Evolutionary conservation across 2,888 invertebrate genomes (phyloP).

Genomic region (Sphaerophoria taeniata): DNA sequence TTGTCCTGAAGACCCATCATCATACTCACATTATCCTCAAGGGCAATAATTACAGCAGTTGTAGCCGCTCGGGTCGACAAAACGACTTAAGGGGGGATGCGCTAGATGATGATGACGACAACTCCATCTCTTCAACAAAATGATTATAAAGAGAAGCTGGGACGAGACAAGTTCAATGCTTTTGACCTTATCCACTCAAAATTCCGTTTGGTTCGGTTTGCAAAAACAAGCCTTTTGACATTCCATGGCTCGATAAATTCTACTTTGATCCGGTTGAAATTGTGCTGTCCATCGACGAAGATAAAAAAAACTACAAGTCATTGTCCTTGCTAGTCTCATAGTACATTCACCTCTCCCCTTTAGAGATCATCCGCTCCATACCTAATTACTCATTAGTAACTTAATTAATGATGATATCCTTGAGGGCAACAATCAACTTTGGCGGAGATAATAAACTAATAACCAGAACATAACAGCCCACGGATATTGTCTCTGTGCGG

Average conservation of each 20-base stretch:
- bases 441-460: slow-evolving; percentile 72
- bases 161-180: slow-evolving; percentile 47
- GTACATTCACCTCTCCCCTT: neutral
- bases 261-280: too few relatives aligned
- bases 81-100: slow-evolving; percentile 55
- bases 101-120: slow-evolving; percentile 32
- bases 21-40: slow-evolving; percentile 65
- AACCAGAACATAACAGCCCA: slow-evolving; percentile 47
- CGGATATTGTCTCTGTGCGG: slow-evolving; percentile 43
- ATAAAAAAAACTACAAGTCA: slow-evolving; percentile 10
- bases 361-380: slow-evolving; percentile 50
- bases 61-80: slow-evolving; percentile 52
- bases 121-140: neutral
- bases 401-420: slow-evolving; percentile 71
- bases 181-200: slow-evolving; percentile 47
- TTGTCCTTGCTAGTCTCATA: neutral
- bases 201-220: slow-evolving; percentile 13
- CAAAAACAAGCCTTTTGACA: slow-evolving; percentile 17
- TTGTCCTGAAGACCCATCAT: slow-evolving; percentile 31
- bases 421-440: slow-evolving; percentile 68
- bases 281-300: neutral
- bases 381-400: slow-evolving; percentile 72
- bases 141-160: slow-evolving; percentile 15
- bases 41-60: slow-evolving; percentile 71
- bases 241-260: slow-evolving; percentile 16